Evolutionary conservation across 1,140 invertebrate species (phyloP).

Genomic region (Centruroides sculpturatus): DNA sequence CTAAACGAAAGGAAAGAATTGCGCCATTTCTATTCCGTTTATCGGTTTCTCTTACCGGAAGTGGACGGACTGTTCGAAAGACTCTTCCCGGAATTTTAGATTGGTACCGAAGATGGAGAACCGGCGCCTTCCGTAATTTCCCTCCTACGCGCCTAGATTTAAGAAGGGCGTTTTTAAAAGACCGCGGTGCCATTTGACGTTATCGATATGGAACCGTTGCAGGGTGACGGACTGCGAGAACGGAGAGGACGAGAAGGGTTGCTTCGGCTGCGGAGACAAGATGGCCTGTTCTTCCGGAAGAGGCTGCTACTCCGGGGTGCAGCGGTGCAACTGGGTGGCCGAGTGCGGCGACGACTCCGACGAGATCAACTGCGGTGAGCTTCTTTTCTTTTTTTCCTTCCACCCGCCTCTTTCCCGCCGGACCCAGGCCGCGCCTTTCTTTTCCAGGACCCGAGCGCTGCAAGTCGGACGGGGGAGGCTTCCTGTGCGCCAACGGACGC

Average conservation of each 20-base stretch:
- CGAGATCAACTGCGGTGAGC: slow-evolving; percentile 31
- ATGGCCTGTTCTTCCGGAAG: slow-evolving; percentile 20
- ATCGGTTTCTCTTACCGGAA: too few relatives aligned
- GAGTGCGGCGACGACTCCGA: slow-evolving; percentile 28
- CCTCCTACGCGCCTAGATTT: too few relatives aligned
- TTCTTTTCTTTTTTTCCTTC: not conserved
- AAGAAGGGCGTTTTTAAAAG: too few relatives aligned
- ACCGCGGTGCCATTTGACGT: too few relatives aligned
- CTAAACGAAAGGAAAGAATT: too few relatives aligned
- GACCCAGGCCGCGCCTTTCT: too few relatives aligned
- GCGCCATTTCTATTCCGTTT: too few relatives aligned
- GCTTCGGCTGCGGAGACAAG: slow-evolving; percentile 39
- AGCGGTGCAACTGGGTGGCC: slow-evolving; percentile 30
- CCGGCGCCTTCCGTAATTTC: too few relatives aligned
- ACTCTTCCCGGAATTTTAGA: too few relatives aligned
- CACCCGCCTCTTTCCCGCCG: too few relatives aligned
- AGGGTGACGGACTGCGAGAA: slow-evolving; percentile 67
- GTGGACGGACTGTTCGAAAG: too few relatives aligned
- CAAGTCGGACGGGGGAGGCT: slow-evolving; percentile 29
- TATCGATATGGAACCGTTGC: slow-evolving; percentile 28
- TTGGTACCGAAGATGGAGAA: too few relatives aligned
- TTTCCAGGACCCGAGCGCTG: slow-evolving; percentile 15
- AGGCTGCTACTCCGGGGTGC: slow-evolving; percentile 25
- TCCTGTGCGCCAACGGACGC: slow-evolving; percentile 29
- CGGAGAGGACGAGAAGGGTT: slow-evolving; percentile 68